A percentile compares a stretch with the other conserved stretches of the same genome.
phyloP scores from a whole-genome alignment of 2,113 vertebrate species.

The Sakesphorus luctuosus region DNA sequence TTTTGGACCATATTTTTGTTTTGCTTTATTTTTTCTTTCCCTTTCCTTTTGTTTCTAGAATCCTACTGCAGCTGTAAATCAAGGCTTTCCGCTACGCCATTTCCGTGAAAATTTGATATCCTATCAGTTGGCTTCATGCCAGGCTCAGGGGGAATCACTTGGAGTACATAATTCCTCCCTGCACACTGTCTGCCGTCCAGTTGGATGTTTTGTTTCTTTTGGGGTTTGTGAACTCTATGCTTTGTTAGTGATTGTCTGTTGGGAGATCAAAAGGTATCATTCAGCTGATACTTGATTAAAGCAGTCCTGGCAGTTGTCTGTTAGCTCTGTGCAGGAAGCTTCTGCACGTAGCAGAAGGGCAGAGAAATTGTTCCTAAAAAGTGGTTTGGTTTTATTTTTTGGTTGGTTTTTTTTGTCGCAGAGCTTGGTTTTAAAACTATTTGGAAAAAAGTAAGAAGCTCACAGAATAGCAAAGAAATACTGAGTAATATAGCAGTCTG shows the following conservation, averaged over 20 bases:
- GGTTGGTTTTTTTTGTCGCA: neutral
- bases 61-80: conserved; percentile 5
- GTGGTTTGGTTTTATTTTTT: neutral
- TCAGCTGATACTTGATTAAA: neutral
- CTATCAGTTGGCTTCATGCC: conserved; percentile 17
- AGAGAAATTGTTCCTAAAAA: neutral
- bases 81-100: neutral
- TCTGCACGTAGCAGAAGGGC: neutral
- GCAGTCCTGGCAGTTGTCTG: neutral
- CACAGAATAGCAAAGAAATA: neutral
- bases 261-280: neutral
- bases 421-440: neutral
- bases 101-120: neutral
- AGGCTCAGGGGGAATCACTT: neutral
- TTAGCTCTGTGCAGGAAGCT: neutral
- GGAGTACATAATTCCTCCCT: neutral
- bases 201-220: neutral
- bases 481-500: neutral
- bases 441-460: neutral
- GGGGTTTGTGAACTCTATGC: neutral
- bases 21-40: neutral
- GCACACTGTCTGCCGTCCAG: neutral
- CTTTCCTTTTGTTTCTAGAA: conserved; percentile 14
- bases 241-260: neutral
- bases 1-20: neutral